Evolutionary conservation across 2,113 vertebrate species (phyloP).

Genomic region (Carassius auratus): DNA sequence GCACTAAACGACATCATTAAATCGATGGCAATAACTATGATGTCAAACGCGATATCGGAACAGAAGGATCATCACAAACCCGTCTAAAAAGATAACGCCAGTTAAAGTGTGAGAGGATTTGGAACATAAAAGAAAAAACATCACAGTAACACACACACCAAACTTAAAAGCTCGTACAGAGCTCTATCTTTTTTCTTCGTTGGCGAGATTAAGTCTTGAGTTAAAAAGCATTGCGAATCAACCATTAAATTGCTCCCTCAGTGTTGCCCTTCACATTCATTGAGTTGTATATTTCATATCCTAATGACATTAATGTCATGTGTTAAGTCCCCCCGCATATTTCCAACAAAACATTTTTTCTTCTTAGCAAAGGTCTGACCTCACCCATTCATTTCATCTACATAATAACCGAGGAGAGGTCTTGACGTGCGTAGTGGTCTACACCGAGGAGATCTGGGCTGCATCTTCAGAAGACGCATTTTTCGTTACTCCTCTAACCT

Average conservation of each 20-base stretch:
- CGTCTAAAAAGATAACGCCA: background rate
- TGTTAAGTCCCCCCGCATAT: constrained; percentile 67
- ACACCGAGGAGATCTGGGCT: constrained; percentile 67
- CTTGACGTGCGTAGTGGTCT: constrained; percentile 52
- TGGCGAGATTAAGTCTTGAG: background rate
- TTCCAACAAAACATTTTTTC: constrained; percentile 63
- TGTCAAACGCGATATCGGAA: background rate
- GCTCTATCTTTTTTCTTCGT: background rate
- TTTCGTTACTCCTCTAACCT: constrained; percentile 77
- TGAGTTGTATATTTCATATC: constrained; percentile 69
- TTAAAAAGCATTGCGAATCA: constrained; percentile 63
- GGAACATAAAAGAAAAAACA: background rate
- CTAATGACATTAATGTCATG: constrained; percentile 75
- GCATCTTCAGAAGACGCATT: constrained; percentile 73
- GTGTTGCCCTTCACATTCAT: constrained; percentile 60
- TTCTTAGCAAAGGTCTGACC: constrained; percentile 68
- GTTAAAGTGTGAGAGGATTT: background rate
- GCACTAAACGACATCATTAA: background rate
- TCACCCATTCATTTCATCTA: constrained; percentile 79
- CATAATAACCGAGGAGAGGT: constrained; percentile 79
- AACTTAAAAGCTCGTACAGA: background rate
- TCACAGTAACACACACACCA: background rate
- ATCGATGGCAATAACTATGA: background rate
- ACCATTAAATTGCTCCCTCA: constrained; percentile 65
- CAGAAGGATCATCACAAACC: background rate